A percentile compares a stretch with the other conserved stretches of the same genome.
phyloP scores from a whole-genome alignment of 2,113 vertebrate species.

The Nothoprocta pentlandii region DNA sequence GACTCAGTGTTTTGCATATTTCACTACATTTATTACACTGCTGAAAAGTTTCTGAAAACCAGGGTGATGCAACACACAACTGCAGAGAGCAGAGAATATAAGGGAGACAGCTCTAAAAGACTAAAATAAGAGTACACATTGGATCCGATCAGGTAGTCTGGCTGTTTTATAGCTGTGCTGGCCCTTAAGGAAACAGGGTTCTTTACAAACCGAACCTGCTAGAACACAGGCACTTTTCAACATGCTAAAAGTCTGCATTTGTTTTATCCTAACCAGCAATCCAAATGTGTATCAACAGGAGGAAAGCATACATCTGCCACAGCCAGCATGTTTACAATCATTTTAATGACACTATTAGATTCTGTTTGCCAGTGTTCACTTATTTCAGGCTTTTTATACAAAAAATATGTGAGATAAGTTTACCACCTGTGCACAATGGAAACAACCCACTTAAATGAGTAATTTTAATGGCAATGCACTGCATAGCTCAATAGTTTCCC shows the following conservation, averaged over 20 bases:
- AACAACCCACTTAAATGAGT: constrained; percentile 56
- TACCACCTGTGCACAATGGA: constrained; percentile 72
- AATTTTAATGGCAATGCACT: constrained; percentile 37
- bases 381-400: constrained; percentile 60
- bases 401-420: constrained; percentile 72
- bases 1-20: constrained; percentile 51
- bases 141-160: constrained; percentile 68
- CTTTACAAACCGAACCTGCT: constrained; percentile 73
- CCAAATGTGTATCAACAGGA: constrained; percentile 66
- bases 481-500: constrained; percentile 33
- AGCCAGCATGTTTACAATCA: constrained; percentile 79
- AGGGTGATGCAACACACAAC: constrained; percentile 50
- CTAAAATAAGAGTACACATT: constrained; percentile 68
- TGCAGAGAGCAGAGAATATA: constrained; percentile 22
- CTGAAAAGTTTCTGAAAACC: constrained; percentile 40
- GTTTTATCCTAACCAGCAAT: constrained; percentile 79
- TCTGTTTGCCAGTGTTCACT: constrained; percentile 63
- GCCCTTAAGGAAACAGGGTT: constrained; percentile 74
- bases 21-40: constrained; percentile 31
- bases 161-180: constrained; percentile 76
- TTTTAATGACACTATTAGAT: constrained; percentile 80
- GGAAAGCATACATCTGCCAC: constrained; percentile 75
- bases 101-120: constrained; percentile 66
- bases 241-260: constrained; percentile 69
- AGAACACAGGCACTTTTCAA: constrained; percentile 69